Evolutionary conservation across 1,140 invertebrate genomes (phyloP).

Genomic region (Halictus rubicundus): DNA sequence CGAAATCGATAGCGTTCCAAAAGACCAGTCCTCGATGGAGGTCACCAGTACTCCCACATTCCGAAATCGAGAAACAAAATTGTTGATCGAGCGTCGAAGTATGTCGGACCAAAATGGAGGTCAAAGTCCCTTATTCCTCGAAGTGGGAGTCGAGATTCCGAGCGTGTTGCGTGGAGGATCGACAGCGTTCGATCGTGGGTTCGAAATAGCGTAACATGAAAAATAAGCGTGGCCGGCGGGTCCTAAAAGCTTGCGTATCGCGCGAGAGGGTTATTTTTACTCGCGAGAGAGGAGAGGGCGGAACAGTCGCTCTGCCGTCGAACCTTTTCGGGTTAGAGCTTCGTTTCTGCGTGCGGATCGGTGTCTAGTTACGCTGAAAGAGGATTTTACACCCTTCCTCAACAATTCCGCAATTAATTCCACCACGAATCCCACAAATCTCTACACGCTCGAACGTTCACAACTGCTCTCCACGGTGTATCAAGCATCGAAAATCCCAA

Average conservation of each 20-base stretch:
- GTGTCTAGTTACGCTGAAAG: constrained; percentile 74
- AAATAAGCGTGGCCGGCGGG: constrained; percentile 33
- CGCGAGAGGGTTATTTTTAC: constrained; percentile 77
- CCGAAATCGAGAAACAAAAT: neutral
- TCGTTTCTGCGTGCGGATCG: constrained; percentile 59
- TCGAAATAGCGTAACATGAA: constrained; percentile 16
- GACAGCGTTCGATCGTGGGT: no score
- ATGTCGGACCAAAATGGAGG: neutral
- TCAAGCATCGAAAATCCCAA: no score
- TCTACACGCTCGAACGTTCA: neutral
- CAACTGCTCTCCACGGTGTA: no score
- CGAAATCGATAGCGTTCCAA: no score
- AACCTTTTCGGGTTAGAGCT: constrained; percentile 78
- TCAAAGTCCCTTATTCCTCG: neutral
- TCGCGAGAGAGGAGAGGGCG: constrained; percentile 58
- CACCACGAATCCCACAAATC: neutral
- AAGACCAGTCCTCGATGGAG: neutral
- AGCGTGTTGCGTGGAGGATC: neutral
- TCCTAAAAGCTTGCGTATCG: constrained; percentile 59
- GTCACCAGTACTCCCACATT: neutral
- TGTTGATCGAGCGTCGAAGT: neutral
- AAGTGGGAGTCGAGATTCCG: neutral
- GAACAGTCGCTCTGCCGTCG: constrained; percentile 55
- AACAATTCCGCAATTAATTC: neutral
- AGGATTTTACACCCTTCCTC: constrained; percentile 6